Evolutionary conservation across 2,113 vertebrate species (phyloP).

Genomic region (Strix aluco): DNA sequence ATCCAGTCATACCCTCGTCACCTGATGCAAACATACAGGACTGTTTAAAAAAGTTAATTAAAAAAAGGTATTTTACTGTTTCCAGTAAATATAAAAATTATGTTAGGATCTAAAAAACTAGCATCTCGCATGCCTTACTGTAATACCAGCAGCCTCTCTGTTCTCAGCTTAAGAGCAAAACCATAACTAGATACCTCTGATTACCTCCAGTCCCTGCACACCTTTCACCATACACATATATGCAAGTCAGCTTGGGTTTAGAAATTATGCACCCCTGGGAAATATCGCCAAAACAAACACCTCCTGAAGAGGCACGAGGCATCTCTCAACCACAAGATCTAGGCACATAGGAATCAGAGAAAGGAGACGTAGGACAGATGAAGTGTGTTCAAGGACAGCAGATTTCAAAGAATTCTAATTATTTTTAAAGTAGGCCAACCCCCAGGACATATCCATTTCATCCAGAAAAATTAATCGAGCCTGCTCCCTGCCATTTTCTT

Average conservation of each 20-base stretch:
- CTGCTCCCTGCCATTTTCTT: conserved; percentile 45
- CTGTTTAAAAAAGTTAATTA: neutral
- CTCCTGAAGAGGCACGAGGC: neutral
- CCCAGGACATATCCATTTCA: conserved; percentile 57
- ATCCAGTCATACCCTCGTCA: neutral
- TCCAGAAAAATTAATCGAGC: conserved; percentile 67
- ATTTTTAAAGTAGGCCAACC: conserved; percentile 65
- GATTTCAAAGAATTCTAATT: conserved; percentile 63
- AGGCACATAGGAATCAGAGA: neutral
- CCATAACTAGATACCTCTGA: neutral
- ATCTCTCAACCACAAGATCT: neutral
- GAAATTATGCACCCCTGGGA: neutral
- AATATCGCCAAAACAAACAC: neutral
- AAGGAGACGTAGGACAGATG: neutral
- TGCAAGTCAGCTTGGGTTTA: neutral
- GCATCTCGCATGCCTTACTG: neutral
- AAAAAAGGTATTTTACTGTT: neutral
- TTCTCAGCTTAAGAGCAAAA: neutral
- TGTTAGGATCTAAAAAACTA: neutral
- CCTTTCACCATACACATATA: neutral
- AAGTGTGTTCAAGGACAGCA: conserved; percentile 52
- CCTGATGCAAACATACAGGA: neutral
- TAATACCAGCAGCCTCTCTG: neutral
- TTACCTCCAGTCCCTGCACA: neutral
- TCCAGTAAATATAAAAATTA: neutral